Conservation (phyloP, 1,140 invertebrate species). For the Vollenhovia emeryi region DNA sequence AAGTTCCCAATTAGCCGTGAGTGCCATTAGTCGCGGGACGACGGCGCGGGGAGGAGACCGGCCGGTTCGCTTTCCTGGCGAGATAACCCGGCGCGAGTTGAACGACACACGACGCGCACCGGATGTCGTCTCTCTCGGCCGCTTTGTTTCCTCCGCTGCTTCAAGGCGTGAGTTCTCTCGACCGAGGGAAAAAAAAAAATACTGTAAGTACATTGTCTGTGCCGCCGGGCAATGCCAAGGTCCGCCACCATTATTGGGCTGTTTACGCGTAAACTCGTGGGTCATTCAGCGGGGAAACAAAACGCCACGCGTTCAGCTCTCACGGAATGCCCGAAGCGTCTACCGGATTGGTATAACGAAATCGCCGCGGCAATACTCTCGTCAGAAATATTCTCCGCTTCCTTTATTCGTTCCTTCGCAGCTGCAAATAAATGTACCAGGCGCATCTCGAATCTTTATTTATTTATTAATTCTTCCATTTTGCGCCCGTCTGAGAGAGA, state of each 20-base stretch:
- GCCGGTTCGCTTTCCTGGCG: constrained; percentile 53
- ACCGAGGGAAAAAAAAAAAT: constrained; percentile 58
- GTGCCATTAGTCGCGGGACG: constrained; percentile 42
- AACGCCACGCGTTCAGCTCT: constrained; percentile 9
- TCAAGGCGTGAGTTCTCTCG: constrained; percentile 42
- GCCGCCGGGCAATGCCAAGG: constrained; percentile 60
- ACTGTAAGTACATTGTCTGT: constrained; percentile 65
- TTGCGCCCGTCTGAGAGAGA: too few relatives aligned
- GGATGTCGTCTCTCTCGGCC: constrained; percentile 65
- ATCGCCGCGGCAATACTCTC: neutral
- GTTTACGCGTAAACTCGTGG: constrained; percentile 43
- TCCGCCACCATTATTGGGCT: constrained; percentile 32
- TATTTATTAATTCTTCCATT: neutral
- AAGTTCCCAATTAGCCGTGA: constrained; percentile 61
- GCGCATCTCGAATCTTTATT: neutral
- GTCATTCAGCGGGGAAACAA: constrained; percentile 32
- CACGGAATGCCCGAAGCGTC: neutral
- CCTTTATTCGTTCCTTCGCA: neutral
- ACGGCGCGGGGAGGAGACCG: constrained; percentile 9
- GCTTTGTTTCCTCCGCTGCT: constrained; percentile 57
- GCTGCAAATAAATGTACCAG: neutral
- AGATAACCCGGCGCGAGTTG: constrained; percentile 68
- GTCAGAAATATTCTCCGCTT: neutral
- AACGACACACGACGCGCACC: constrained; percentile 65
- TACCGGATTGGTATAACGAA: neutral